Base-by-base conservation (phyloP, 2,113 vertebrate genomes). In the Lipotes vexillifer region DNA sequence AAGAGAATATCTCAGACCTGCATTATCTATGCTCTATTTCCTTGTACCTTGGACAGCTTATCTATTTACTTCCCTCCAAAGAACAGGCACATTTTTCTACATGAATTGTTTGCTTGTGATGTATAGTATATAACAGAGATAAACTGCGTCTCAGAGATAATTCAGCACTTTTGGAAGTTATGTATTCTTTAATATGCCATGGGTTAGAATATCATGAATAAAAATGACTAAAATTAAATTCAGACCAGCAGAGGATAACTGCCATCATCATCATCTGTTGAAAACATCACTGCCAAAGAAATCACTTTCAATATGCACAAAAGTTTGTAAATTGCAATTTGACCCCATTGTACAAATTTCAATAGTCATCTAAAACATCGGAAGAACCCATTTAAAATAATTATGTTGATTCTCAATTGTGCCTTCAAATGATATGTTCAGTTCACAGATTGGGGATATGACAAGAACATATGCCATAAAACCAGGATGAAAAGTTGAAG, bases 21-120 rank as follows among this genome's bases (percentile, higher is more conserved):
- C 98, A 99, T 99, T 99, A 99, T 99, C 97, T 98, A 99, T 98
- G 99, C 99, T 99, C 99, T 99, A 99, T 99, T 99, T 99, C 99
- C 98, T 98, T 97, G 97, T 98, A 99, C 98, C 98, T 99, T 98
- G 98, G 98, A 98, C 99, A 99, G 98, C 98, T 99, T 99, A 98
- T 98, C 98, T 98, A 98, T 98, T 99, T 98, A 98, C 98, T 98
- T 99, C 98, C 98, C 98, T 98, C 98, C 96, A 97, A 98, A 98
- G 98, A 98, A 96, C 97, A 98, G 97, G 78, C 98, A 97, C 96
- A 96, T 97, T 97, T 98, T 98, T 98, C 98, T 98, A 98, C 98
- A 98, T 96, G 97, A 98, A 97, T 97, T 98, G 98, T 97, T 98
- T 98, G 88, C 92, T 92, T 97, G 10, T 88, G 97, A 98, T 97